Evolutionary conservation across 2,797 vertebrate species (phyloP).

Genomic region (Thripadectes ignobilis): DNA sequence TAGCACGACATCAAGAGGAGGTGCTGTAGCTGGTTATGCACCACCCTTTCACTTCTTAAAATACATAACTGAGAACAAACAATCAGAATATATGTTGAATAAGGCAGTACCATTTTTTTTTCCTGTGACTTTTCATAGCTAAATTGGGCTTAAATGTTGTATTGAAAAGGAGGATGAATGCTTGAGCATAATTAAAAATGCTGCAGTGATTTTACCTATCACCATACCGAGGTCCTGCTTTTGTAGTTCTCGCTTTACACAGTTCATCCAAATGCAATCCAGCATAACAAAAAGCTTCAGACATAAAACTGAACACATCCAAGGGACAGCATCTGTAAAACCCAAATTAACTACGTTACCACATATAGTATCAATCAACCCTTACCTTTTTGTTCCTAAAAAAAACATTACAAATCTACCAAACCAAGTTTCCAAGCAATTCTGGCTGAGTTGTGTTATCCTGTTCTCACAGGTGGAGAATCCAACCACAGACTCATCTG

Average conservation of each 20-base stretch:
- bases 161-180: background rate
- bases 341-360: background rate
- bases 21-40: background rate
- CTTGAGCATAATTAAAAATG: background rate
- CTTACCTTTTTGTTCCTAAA: background rate
- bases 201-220: background rate
- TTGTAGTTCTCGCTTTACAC: background rate
- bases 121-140: background rate
- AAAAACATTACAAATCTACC: background rate
- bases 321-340: background rate
- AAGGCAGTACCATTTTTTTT: background rate
- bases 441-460: background rate
- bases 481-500: background rate
- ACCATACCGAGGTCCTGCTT: background rate
- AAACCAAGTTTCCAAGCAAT: background rate
- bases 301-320: background rate
- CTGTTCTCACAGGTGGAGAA: background rate
- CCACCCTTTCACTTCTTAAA: background rate
- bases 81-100: background rate
- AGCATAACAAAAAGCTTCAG: background rate
- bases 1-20: background rate
- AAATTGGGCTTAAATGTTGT: background rate
- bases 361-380: background rate
- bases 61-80: background rate
- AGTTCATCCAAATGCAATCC: background rate